Conservation (phyloP, 1,140 invertebrate genomes). For the Probaryconus sp. region DNA sequence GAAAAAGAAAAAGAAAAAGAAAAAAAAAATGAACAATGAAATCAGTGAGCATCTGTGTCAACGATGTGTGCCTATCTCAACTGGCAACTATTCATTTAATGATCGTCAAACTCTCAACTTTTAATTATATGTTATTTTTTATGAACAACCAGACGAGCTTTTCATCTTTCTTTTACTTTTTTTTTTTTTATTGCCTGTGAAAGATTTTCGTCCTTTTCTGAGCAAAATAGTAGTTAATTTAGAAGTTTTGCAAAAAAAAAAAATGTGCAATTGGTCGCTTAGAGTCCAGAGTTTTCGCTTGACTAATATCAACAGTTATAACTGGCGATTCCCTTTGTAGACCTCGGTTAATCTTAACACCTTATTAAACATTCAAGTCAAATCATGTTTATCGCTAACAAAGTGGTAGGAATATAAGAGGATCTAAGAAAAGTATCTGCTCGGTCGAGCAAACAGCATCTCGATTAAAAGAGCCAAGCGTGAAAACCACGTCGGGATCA, state of each 20-base stretch:
- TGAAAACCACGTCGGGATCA: constrained; percentile 46
- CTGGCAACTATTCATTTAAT: constrained; percentile 48
- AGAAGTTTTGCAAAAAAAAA: too few relatives aligned
- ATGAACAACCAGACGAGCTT: too few relatives aligned
- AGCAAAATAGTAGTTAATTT: too few relatives aligned
- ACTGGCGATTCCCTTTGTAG: too few relatives aligned
- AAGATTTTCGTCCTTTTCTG: too few relatives aligned
- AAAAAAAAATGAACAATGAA: constrained; percentile 53
- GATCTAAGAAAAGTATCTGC: constrained; percentile 25
- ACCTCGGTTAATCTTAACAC: too few relatives aligned
- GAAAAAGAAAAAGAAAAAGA: constrained; percentile 2
- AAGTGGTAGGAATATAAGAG: constrained; percentile 13
- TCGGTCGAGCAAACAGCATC: constrained; percentile 46
- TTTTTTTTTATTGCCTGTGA: too few relatives aligned
- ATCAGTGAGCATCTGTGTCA: constrained; percentile 55
- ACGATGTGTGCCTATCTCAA: constrained; percentile 50
- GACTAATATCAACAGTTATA: too few relatives aligned
- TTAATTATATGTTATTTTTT: constrained; percentile 45
- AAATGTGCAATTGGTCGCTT: too few relatives aligned
- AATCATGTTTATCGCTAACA: constrained; percentile 36
- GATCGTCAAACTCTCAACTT: constrained; percentile 45
- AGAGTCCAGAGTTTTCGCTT: too few relatives aligned
- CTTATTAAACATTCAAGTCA: constrained; percentile 12
- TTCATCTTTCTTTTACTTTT: too few relatives aligned
- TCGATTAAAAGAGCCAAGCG: constrained; percentile 53